These are phyloP conservation scores for Blera fallax DNA, from an alignment of 2,888 invertebrate species.

Conservation along the genomic window DNA sequence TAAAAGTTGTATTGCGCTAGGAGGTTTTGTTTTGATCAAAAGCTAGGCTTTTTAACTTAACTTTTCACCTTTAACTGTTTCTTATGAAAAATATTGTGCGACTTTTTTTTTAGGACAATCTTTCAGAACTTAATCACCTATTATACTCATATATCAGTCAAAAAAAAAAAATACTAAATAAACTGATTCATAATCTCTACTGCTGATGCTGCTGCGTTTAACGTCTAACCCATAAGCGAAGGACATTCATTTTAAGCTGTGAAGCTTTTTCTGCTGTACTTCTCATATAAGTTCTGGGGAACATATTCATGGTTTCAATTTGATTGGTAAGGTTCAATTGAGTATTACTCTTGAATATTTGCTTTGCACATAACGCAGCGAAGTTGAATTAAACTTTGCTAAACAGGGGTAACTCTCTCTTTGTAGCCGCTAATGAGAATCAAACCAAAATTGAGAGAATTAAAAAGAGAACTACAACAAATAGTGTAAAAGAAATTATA, in stretches of 20 bases:
- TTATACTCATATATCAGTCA: background rate
- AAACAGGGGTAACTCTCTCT: no score
- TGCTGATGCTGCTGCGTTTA: slow-evolving; percentile 16
- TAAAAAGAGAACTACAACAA: no score
- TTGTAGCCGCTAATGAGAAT: no score
- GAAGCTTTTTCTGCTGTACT: slow-evolving; percentile 12
- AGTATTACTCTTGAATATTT: no score
- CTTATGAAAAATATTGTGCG: slow-evolving; percentile 37
- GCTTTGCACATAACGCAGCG: no score
- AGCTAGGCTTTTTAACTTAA: slow-evolving; percentile 4
- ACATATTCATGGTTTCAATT: background rate
- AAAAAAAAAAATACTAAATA: background rate
- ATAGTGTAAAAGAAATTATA: no score
- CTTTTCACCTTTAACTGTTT: no score
- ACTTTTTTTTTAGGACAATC: background rate
- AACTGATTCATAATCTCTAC: background rate
- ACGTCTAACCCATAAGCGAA: background rate
- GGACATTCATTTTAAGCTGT: slow-evolving; percentile 20
- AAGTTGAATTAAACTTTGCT: no score
- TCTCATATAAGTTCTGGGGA: background rate
- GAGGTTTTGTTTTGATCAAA: background rate
- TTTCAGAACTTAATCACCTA: background rate
- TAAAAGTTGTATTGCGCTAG: slow-evolving; percentile 10
- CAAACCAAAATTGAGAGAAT: no score
- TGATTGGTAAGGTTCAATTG: background rate